A percentile compares a stretch with the other conserved stretches of the same genome.
Evolutionary conservation across 1,140 invertebrate genomes (phyloP).

Genomic region (Drosophila melanogaster): DNA sequence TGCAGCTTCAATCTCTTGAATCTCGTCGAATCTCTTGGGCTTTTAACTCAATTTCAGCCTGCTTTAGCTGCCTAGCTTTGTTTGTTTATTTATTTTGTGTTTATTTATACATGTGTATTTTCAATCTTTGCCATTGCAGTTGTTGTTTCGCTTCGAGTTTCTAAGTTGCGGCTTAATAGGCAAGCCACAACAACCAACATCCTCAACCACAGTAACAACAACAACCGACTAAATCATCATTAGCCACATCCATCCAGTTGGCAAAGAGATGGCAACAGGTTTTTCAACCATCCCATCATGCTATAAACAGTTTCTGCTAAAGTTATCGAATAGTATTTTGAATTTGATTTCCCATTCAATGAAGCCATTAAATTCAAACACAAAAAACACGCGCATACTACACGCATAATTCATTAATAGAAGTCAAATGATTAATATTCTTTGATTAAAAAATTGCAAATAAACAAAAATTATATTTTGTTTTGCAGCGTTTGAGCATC

Average conservation of each 20-base stretch:
- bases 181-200: slow-evolving; percentile 43
- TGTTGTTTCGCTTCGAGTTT: slow-evolving; percentile 55
- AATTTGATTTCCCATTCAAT: not conserved
- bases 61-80: slow-evolving; percentile 17
- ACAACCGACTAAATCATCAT: slow-evolving; percentile 55
- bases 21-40: slow-evolving; percentile 68
- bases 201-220: slow-evolving; percentile 43
- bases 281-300: slow-evolving; percentile 14
- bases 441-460: not conserved
- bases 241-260: slow-evolving; percentile 46
- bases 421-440: slow-evolving; percentile 1
- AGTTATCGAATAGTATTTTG: not conserved
- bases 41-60: slow-evolving; percentile 76
- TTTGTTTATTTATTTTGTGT: slow-evolving; percentile 69
- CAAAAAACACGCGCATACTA: not conserved
- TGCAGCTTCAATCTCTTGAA: slow-evolving; percentile 53
- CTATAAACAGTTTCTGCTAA: slow-evolving; percentile 13
- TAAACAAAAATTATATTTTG: not conserved
- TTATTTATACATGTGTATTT: slow-evolving; percentile 65
- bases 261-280: slow-evolving; percentile 42
- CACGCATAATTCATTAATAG: not conserved
- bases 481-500: no score
- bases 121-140: slow-evolving; percentile 48
- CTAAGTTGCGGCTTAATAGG: slow-evolving; percentile 62
- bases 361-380: not conserved